These are phyloP conservation scores for Abrostola triplasia DNA, from an alignment of 2,888 invertebrate genomes.

Conservation along the genomic window DNA sequence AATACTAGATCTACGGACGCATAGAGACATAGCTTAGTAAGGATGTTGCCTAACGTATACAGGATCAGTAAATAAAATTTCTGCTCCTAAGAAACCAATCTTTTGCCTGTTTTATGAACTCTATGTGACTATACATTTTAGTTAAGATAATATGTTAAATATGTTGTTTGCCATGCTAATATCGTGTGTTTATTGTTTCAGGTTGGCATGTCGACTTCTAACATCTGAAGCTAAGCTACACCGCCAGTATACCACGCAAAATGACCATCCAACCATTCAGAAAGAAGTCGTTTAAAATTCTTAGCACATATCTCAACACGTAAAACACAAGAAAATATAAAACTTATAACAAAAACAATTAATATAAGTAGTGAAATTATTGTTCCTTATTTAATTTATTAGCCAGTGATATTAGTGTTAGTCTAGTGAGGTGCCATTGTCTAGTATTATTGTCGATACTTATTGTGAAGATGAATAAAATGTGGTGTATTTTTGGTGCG, in stretches of 20 bases:
- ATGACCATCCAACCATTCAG: slow-evolving; percentile 77
- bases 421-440: slow-evolving; percentile 72
- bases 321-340: slow-evolving; percentile 57
- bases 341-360: slow-evolving; percentile 59
- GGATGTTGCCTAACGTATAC: no score
- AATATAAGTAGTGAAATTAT: slow-evolving; percentile 54
- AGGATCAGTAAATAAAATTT: no score
- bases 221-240: slow-evolving; percentile 46
- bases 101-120: slow-evolving; percentile 2
- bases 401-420: slow-evolving; percentile 80
- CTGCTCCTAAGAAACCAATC: no score
- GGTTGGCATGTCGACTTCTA: slow-evolving; percentile 63
- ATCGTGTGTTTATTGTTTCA: slow-evolving; percentile 71
- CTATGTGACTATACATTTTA: no score
- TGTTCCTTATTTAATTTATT: slow-evolving; percentile 71
- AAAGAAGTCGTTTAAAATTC: slow-evolving; percentile 76
- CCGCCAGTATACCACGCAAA: slow-evolving; percentile 69
- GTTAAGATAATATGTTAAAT: no score
- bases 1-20: no score
- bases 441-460: slow-evolving; percentile 45
- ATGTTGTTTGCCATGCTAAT: slow-evolving; percentile 16
- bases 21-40: no score
- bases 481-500: slow-evolving; percentile 71
- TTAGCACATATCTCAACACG: slow-evolving; percentile 81
- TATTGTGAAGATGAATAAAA: slow-evolving; percentile 64